Conservation (phyloP, 2,888 invertebrate species). For the Thysanoteuthis rhombus region DNA sequence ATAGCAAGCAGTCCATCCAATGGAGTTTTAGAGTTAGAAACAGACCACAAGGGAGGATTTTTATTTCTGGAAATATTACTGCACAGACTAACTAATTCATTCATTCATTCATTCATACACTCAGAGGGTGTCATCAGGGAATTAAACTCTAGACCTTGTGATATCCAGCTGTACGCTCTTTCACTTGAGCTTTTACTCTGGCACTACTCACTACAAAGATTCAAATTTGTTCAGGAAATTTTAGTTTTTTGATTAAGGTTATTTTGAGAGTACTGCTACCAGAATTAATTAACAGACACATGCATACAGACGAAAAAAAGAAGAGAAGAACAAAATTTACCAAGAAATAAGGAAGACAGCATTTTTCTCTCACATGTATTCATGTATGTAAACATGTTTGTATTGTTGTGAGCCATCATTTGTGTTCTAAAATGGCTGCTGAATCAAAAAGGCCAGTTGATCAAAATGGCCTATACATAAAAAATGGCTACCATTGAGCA, state of each 20-base stretch:
- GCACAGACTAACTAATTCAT: not conserved
- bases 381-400: not conserved
- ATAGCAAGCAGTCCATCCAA: not conserved
- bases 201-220: not conserved
- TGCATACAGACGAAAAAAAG: not conserved
- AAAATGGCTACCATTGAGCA: not conserved
- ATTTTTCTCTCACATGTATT: conserved; percentile 14
- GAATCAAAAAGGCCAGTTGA: not conserved
- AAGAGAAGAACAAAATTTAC: not conserved
- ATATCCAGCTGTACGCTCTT: not conserved
- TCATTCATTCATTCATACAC: conserved; percentile 12
- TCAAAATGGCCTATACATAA: not conserved
- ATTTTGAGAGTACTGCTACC: conserved; percentile 12
- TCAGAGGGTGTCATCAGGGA: not conserved
- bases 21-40: not conserved
- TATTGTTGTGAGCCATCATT: not conserved
- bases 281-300: not conserved
- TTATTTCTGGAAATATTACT: not conserved
- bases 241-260: not conserved
- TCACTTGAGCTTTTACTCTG: not conserved
- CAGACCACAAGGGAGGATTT: not conserved
- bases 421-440: not conserved
- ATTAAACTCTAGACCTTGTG: not conserved
- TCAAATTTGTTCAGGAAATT: not conserved
- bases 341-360: conserved; percentile 26